Conservation (phyloP, 2,888 invertebrate species). For the Leucania comma region DNA sequence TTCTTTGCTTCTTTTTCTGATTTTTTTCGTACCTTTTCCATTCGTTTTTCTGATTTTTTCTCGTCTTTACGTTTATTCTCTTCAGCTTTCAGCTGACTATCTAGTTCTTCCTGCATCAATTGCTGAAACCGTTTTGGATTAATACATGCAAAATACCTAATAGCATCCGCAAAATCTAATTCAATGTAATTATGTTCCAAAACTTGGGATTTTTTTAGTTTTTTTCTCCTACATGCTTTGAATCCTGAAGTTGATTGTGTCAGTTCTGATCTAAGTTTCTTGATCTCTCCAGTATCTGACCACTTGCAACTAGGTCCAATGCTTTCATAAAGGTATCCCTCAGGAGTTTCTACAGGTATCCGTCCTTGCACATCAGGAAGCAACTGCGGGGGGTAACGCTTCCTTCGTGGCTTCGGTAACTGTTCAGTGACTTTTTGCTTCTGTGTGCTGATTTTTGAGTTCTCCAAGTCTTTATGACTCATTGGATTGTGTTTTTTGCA, state of each 20-base stretch:
- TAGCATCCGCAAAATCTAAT: constrained; percentile 26
- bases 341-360: neutral
- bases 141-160: constrained; percentile 24
- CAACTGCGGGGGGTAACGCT: neutral
- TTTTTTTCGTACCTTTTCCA: constrained; percentile 7
- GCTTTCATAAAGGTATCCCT: constrained; percentile 1
- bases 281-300: neutral
- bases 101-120: constrained; percentile 21
- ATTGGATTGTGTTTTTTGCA: neutral
- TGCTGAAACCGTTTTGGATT: constrained; percentile 27
- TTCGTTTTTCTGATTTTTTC: neutral
- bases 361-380: neutral
- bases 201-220: neutral
- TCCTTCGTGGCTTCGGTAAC: neutral
- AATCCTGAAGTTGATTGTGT: constrained; percentile 17
- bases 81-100: neutral
- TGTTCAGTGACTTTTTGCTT: neutral
- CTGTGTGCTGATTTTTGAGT: neutral
- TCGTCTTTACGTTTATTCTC: neutral
- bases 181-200: neutral
- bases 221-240: constrained; percentile 5
- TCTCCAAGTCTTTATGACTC: neutral
- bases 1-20: constrained; percentile 14
- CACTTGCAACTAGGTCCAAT: constrained; percentile 17
- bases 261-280: constrained; percentile 13